These are phyloP conservation scores for Burhinus oedicnemus DNA, from an alignment of 2,113 vertebrate species.

Conservation along the genomic window DNA sequence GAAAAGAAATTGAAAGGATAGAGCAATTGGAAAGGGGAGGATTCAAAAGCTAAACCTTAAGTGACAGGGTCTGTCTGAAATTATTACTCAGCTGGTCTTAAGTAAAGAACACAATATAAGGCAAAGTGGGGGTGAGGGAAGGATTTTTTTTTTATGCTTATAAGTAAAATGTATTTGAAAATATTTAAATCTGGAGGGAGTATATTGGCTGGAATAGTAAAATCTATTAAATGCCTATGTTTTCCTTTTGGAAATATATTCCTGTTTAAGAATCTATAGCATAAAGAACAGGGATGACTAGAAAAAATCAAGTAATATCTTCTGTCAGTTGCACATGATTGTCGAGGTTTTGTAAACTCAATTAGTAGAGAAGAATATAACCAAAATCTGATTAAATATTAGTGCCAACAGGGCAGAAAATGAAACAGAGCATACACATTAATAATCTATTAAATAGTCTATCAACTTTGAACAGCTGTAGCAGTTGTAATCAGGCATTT, in stretches of 20 bases:
- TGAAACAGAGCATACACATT: conserved; percentile 47
- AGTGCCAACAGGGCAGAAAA: conserved; percentile 55
- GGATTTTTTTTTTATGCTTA: not conserved
- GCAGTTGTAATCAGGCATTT: not conserved
- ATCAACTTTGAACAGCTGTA: conserved; percentile 44
- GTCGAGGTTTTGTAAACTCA: conserved; percentile 52
- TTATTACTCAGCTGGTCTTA: not conserved
- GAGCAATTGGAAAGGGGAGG: not conserved
- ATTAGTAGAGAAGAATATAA: conserved; percentile 38
- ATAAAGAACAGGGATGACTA: not conserved
- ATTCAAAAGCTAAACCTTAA: not conserved
- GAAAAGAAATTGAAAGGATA: not conserved
- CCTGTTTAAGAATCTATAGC: not conserved
- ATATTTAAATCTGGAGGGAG: not conserved
- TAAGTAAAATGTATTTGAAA: not conserved
- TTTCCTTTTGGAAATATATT: conserved; percentile 7
- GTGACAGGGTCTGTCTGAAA: not conserved
- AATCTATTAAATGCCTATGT: not conserved
- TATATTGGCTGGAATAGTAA: not conserved
- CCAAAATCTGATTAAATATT: conserved; percentile 60
- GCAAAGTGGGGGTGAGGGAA: not conserved
- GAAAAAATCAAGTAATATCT: not conserved
- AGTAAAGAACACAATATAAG: not conserved
- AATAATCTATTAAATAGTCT: conserved; percentile 56
- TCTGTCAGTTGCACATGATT: conserved; percentile 18